Evolutionary conservation across 2,113 vertebrate species (phyloP).

Genomic region (Laticauda colubrina): DNA sequence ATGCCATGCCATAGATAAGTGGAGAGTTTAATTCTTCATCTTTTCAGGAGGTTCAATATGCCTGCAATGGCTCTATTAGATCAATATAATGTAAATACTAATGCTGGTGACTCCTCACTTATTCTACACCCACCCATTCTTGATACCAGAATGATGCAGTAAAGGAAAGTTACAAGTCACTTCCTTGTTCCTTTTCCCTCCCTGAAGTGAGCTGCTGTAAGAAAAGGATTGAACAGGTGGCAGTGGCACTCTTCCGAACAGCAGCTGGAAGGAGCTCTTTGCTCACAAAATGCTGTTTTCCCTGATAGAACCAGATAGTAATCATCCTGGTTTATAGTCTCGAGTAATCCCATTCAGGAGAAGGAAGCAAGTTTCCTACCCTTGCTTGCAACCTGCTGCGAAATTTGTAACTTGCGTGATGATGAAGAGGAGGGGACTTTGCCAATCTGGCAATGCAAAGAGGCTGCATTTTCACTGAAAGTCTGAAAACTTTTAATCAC

Average conservation of each 20-base stretch:
- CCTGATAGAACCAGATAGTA: not conserved
- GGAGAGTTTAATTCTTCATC: not conserved
- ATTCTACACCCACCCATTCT: not conserved
- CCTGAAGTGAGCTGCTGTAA: not conserved
- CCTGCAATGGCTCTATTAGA: not conserved
- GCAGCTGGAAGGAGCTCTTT: not conserved
- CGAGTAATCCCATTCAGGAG: not conserved
- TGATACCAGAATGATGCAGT: not conserved
- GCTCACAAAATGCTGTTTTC: not conserved
- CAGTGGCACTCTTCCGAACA: not conserved
- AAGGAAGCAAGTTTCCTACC: not conserved
- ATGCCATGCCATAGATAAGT: no score
- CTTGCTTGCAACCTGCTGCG: not conserved
- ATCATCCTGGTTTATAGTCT: not conserved
- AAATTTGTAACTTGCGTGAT: conserved; percentile 30
- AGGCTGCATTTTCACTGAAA: conserved; percentile 57
- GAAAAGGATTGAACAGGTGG: not conserved
- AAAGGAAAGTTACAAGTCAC: not conserved
- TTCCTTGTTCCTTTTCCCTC: not conserved
- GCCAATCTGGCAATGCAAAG: conserved; percentile 23
- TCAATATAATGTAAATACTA: not conserved
- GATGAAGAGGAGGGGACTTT: conserved; percentile 14
- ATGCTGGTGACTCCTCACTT: not conserved
- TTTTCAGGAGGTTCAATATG: not conserved
- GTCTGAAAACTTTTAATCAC: conserved; percentile 48